These are phyloP conservation scores for Eupeodes corollae DNA, from an alignment of 1,140 invertebrate genomes.

Conservation along the genomic window DNA sequence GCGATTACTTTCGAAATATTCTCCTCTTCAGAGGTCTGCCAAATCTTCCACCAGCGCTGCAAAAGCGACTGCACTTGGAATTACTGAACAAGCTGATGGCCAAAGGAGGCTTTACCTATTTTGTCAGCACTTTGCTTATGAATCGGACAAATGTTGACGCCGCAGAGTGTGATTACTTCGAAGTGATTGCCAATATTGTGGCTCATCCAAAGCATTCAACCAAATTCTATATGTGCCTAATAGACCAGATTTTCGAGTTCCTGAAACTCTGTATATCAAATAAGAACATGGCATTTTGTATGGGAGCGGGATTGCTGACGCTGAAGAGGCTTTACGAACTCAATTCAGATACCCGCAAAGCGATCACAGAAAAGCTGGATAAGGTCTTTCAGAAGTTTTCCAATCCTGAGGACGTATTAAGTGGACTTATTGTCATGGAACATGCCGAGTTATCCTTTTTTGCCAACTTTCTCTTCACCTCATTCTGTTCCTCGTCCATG, in stretches of 20 bases:
- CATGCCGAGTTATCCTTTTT: constrained; percentile 12
- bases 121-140: constrained; percentile 13
- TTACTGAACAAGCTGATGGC: constrained; percentile 14
- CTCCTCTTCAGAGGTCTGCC: constrained; percentile 21
- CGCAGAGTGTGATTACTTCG: constrained; percentile 9
- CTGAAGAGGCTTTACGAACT: constrained; percentile 19
- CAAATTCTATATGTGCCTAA: constrained; percentile 14
- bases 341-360: constrained; percentile 8
- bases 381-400: neutral
- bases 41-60: constrained; percentile 8
- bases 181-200: constrained; percentile 24
- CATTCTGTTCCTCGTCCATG: constrained; percentile 19
- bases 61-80: constrained; percentile 19
- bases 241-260: constrained; percentile 18
- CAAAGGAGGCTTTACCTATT: constrained; percentile 20
- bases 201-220: constrained; percentile 11
- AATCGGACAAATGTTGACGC: constrained; percentile 4
- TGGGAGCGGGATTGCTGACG: constrained; percentile 16
- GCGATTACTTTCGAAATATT: constrained; percentile 20
- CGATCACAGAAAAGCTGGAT: constrained; percentile 9
- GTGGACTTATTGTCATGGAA: constrained; percentile 25
- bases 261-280: constrained; percentile 12
- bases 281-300: constrained; percentile 1
- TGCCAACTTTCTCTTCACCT: constrained; percentile 16
- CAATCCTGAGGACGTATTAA: constrained; percentile 18